These are phyloP conservation scores for Drosophila anceps DNA, from an alignment of 2,888 invertebrate species.

Conservation along the genomic window DNA sequence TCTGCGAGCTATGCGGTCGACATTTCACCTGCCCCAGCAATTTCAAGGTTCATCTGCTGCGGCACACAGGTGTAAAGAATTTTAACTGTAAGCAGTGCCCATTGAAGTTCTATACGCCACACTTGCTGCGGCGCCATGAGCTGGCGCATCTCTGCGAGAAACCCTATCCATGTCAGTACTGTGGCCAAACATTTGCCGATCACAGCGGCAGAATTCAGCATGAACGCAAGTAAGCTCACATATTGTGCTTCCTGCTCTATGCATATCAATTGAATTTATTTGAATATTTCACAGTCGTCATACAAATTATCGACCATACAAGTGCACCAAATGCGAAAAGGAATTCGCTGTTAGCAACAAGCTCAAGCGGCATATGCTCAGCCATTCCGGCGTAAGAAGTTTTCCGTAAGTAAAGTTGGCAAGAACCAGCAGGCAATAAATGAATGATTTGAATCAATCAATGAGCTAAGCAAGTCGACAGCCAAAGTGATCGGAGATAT, in stretches of 20 bases:
- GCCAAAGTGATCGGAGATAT: no score
- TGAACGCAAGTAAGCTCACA: conserved; percentile 55
- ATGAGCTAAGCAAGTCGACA: neutral
- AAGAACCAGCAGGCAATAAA: neutral
- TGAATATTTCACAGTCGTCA: conserved; percentile 50
- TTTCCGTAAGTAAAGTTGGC: conserved; percentile 58
- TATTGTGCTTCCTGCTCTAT: neutral
- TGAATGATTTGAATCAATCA: neutral
- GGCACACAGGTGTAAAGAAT: conserved; percentile 61
- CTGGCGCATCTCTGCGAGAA: conserved; percentile 49
- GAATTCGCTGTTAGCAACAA: conserved; percentile 69
- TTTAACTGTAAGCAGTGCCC: conserved; percentile 58
- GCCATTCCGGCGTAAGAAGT: conserved; percentile 65
- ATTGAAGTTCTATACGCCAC: conserved; percentile 65
- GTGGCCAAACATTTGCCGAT: conserved; percentile 64
- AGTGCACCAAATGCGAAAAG: conserved; percentile 69
- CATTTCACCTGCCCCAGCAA: conserved; percentile 73
- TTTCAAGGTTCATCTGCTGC: conserved; percentile 68
- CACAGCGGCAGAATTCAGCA: conserved; percentile 70
- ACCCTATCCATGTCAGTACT: conserved; percentile 65
- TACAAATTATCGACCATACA: conserved; percentile 64
- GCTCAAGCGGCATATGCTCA: conserved; percentile 63
- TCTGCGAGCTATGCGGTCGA: conserved; percentile 66
- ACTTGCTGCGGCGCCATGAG: conserved; percentile 62
- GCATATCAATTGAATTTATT: neutral